Conservation (phyloP, 1,140 invertebrate genomes). For the Procambarus clarkii region DNA sequence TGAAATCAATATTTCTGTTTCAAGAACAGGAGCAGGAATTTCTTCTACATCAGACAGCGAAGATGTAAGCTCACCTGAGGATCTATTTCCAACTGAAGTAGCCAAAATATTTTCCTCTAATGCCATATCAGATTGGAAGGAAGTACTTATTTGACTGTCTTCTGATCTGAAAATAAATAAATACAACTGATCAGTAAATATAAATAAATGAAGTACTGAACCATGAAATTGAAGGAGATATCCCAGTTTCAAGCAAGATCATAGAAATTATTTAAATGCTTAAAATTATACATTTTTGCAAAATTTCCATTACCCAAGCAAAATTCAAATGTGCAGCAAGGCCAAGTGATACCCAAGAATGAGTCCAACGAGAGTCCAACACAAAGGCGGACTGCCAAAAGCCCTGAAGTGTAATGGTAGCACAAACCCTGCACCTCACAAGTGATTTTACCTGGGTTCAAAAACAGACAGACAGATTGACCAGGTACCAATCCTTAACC, state of each 20-base stretch:
- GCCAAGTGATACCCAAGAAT: too few relatives aligned
- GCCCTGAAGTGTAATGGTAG: too few relatives aligned
- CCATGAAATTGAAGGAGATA: neutral
- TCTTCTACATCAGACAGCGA: neutral
- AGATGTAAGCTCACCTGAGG: neutral
- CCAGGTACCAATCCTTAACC: neutral
- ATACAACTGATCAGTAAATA: neutral
- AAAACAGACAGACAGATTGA: too few relatives aligned
- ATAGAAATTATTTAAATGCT: too few relatives aligned
- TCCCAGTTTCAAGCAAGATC: neutral
- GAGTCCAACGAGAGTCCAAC: too few relatives aligned
- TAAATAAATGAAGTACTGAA: neutral
- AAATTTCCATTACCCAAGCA: too few relatives aligned
- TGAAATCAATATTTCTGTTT: neutral
- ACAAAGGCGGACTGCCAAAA: too few relatives aligned
- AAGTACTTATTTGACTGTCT: neutral
- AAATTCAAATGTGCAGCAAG: too few relatives aligned
- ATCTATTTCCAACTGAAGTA: neutral
- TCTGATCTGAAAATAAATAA: neutral
- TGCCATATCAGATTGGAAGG: neutral
- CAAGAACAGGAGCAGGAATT: neutral
- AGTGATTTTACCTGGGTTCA: too few relatives aligned
- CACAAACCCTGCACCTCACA: neutral
- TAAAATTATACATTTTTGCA: too few relatives aligned
- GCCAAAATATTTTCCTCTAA: neutral